Evolutionary conservation across 2,888 invertebrate species (phyloP), one percentile per base, ranked within the genome.

Genomic region (Chrysina gloriosa): DNA sequence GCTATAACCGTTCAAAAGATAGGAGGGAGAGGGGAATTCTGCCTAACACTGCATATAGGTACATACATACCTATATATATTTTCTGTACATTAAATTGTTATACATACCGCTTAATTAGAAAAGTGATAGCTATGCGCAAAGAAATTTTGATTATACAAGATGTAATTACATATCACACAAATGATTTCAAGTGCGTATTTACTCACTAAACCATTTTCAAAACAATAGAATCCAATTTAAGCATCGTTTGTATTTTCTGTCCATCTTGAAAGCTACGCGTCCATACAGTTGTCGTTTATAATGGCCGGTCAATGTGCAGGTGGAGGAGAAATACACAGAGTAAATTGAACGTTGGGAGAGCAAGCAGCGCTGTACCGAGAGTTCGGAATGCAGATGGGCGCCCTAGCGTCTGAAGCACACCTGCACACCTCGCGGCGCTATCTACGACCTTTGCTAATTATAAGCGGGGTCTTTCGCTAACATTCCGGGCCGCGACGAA

Each of bases 371-470:
- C 31, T 16, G 23, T 45, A 61, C 39, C 42, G 36, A 61, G 58
- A 56, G 23, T 25, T 42, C 58, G 80, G 79, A 79, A 80, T 80
- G 79, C 79, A 78, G 80, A 80, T 77, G 75, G 79, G 80, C 80
- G 80, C 80, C 80, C 76, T 71, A 73, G 76, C 78, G 80, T 81
- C 79, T 80, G 76, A 69, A 73, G 80, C 75, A 81, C 81, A 81
- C 81, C 81, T 81, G 81, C 81, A 81, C 77, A 80, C 79, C 81
- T 81, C 79, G 80, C 78, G 82, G 81, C 81, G 75, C 76, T 79
- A 76, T 77, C 73, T 74, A 77, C 80, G 81, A 81, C 81, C 81
- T 81, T 81, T 81, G 80, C 81, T 81, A 81, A 81, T 81, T 80
- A 79, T 77, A 78, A 79, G 74, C 78, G 76, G 42, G 58, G 58